phyloP scores from a whole-genome alignment of 1,140 invertebrate genomes.

The Drosophila albomicans region DNA sequence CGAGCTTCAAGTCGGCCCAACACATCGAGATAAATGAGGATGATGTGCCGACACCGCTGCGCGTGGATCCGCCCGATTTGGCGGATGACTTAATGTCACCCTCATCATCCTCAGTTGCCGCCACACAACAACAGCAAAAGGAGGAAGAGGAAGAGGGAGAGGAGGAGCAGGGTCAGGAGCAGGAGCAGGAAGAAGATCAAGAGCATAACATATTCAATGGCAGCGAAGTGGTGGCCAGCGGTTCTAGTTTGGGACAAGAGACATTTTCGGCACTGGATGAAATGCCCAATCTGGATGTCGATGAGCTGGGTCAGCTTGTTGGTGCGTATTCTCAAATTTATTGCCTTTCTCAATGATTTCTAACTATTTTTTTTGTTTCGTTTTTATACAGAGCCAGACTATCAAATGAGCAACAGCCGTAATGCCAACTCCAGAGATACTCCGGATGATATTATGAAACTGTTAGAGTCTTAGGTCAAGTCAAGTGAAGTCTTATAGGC shows the following conservation, averaged over 20 bases:
- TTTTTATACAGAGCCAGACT: slow-evolving; percentile 46
- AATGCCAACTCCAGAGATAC: slow-evolving; percentile 48
- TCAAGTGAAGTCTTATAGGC: not conserved
- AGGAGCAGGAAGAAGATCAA: no score
- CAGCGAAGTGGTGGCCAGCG: slow-evolving; percentile 13
- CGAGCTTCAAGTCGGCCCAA: slow-evolving; percentile 57
- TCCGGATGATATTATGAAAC: slow-evolving; percentile 66
- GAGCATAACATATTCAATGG: slow-evolving; percentile 15
- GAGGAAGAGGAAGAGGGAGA: no score
- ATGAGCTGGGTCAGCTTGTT: slow-evolving; percentile 44
- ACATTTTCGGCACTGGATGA: slow-evolving; percentile 38
- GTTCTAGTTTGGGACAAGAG: slow-evolving; percentile 1
- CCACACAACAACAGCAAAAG: not conserved
- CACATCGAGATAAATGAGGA: not conserved
- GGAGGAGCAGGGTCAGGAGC: no score
- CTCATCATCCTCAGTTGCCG: not conserved
- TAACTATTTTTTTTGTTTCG: not conserved
- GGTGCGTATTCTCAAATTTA: slow-evolving; percentile 39
- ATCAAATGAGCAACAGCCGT: slow-evolving; percentile 47
- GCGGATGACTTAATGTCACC: no score
- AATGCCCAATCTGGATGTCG: slow-evolving; percentile 58
- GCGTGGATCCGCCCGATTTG: not conserved
- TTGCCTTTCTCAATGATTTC: not conserved
- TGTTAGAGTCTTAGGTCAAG: slow-evolving; percentile 49
- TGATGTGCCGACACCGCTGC: not conserved